Percentiles rank a stretch among this genome's conserved stretches.
phyloP scores from a whole-genome alignment of 2,888 invertebrate species.

The Pandemis corylana region DNA sequence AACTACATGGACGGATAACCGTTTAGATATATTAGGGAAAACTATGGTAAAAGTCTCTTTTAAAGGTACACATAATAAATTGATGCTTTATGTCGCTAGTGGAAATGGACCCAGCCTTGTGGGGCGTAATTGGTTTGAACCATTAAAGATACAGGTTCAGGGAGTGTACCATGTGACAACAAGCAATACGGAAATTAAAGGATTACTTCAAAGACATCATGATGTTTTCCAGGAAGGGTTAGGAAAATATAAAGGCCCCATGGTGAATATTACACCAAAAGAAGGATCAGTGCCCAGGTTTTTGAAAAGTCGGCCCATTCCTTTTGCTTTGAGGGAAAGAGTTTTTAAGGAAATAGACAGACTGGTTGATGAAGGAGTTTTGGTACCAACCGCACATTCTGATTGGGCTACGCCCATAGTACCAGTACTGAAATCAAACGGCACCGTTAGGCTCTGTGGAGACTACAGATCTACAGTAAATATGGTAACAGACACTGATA shows the following conservation, averaged over 20 bases:
- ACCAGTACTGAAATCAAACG: neutral
- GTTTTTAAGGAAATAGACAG: neutral
- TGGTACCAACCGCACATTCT: neutral
- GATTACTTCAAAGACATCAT: neutral
- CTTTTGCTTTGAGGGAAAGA: neutral
- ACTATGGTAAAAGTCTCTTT: neutral
- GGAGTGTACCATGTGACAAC: neutral
- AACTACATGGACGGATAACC: neutral
- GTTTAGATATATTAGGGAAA: neutral
- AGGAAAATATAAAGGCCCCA: neutral
- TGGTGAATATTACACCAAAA: neutral
- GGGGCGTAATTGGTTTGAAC: neutral
- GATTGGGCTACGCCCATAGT: slow-evolving; percentile 3
- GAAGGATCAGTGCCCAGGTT: neutral
- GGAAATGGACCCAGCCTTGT: neutral
- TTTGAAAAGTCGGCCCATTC: neutral
- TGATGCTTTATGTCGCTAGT: neutral
- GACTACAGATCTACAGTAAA: neutral
- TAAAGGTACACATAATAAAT: neutral
- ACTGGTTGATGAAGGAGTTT: neutral
- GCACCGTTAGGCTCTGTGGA: neutral
- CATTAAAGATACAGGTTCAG: neutral
- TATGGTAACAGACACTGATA: neutral
- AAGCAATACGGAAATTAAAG: neutral
- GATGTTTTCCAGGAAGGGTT: neutral